Percentiles rank a stretch among this genome's conserved stretches.
phyloP scores from a whole-genome alignment of 2,888 invertebrate genomes.

The Galerucella calmariensis region DNA sequence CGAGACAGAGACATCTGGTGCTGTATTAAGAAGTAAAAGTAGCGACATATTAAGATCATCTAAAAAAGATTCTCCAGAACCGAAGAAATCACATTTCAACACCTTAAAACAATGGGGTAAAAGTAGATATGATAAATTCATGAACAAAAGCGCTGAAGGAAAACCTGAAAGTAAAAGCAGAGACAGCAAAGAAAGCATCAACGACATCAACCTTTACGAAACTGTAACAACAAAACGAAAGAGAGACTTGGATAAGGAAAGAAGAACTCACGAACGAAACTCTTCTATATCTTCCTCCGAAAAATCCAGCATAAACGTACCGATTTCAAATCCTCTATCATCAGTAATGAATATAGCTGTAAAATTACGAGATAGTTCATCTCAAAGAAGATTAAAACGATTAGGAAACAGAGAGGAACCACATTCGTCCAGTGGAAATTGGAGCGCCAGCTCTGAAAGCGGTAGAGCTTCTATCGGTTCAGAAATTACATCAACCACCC shows the following conservation, averaged over 20 bases:
- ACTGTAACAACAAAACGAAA: constrained; percentile 72
- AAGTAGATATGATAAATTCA: constrained; percentile 79
- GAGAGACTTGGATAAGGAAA: constrained; percentile 71
- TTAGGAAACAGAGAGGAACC: constrained; percentile 81
- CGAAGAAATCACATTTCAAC: constrained; percentile 79
- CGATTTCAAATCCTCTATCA: constrained; percentile 66
- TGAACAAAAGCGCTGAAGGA: constrained; percentile 73
- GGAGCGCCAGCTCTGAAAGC: constrained; percentile 93
- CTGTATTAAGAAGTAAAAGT: constrained; percentile 76
- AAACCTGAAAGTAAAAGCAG: constrained; percentile 65
- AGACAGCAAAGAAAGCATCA: constrained; percentile 66
- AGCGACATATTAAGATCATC: constrained; percentile 76
- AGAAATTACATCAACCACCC: constrained; percentile 80
- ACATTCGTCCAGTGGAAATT: constrained; percentile 92
- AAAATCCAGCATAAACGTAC: constrained; percentile 73
- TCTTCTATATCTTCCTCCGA: constrained; percentile 79
- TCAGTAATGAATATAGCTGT: constrained; percentile 74
- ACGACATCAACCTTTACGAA: constrained; percentile 75
- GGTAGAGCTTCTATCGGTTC: constrained; percentile 87
- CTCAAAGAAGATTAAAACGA: constrained; percentile 76
- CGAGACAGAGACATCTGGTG: constrained; percentile 66
- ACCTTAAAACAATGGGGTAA: constrained; percentile 88
- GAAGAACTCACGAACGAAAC: constrained; percentile 81
- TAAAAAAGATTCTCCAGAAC: constrained; percentile 72
- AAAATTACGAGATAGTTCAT: constrained; percentile 80